These are phyloP conservation scores for Lycopodina hypogea DNA, from an alignment of 37 sponge, comb jelly and placozoan genomes.

Conservation along the genomic window DNA sequence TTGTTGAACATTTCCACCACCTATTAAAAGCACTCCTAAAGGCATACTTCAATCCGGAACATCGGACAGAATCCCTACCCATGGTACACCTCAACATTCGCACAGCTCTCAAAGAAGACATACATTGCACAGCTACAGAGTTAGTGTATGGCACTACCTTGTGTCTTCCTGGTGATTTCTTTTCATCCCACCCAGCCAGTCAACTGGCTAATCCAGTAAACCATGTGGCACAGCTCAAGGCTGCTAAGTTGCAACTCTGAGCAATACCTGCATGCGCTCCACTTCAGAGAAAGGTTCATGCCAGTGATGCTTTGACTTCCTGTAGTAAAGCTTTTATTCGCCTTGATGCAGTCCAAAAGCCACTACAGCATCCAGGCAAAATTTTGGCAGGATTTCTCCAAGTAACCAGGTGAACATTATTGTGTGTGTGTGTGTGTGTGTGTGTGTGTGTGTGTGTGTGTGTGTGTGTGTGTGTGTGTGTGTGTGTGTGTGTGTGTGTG, in stretches of 20 bases:
- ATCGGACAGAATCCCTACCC: slow-evolving; percentile 62
- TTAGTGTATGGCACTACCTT: slow-evolving; percentile 75
- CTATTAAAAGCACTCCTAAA: too few relatives aligned
- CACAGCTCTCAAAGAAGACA: slow-evolving; percentile 59
- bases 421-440: too few relatives aligned
- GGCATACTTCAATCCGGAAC: too few relatives aligned
- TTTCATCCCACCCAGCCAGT: slow-evolving; percentile 6
- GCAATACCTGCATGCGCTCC: slow-evolving; percentile 23
- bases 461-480: too few relatives aligned
- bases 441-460: too few relatives aligned
- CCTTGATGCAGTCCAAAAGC: slow-evolving; percentile 52
- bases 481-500: too few relatives aligned
- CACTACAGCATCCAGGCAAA: slow-evolving; percentile 66
- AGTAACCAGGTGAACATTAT: too few relatives aligned
- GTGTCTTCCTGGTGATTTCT: slow-evolving; percentile 70
- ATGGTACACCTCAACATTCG: slow-evolving; percentile 61
- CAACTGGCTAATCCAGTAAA: slow-evolving; percentile 28
- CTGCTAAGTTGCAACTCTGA: slow-evolving; percentile 14
- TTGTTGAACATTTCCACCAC: too few relatives aligned
- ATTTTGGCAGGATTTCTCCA: too few relatives aligned
- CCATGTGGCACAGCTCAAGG: slow-evolving; percentile 40
- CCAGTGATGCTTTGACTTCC: slow-evolving; percentile 27
- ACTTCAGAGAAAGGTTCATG: slow-evolving; percentile 3
- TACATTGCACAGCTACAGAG: slow-evolving; percentile 57
- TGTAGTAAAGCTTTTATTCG: slow-evolving; percentile 61